phyloP scores from a whole-genome alignment of 1,140 invertebrate genomes.

The Macrocentrus cingulum region DNA sequence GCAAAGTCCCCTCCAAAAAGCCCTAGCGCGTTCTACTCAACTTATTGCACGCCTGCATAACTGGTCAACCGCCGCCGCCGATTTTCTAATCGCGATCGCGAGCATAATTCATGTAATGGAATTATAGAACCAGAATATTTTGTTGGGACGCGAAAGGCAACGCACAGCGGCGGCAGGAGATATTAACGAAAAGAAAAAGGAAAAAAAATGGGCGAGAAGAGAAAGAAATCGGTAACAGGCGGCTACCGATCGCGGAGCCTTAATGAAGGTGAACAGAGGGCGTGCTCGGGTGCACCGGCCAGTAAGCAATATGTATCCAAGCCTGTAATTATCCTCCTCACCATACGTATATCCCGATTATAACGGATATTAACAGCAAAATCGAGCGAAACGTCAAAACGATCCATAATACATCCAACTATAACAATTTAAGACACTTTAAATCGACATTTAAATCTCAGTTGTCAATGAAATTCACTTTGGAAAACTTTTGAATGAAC shows the following conservation, averaged over 20 bases:
- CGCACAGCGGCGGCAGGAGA: too few species aligned
- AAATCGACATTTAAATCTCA: too few species aligned
- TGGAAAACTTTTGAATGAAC: too few species aligned
- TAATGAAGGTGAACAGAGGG: conserved; percentile 58
- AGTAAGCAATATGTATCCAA: conserved; percentile 54
- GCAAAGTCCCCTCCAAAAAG: too few species aligned
- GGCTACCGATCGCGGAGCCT: conserved; percentile 44
- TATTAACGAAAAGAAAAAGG: conserved; percentile 13
- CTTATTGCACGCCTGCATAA: too few species aligned
- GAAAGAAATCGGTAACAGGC: conserved; percentile 45
- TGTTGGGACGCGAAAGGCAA: too few species aligned
- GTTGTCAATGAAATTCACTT: too few species aligned
- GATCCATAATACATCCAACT: not conserved
- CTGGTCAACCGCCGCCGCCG: too few species aligned
- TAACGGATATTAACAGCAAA: conserved; percentile 17
- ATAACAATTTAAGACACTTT: not conserved
- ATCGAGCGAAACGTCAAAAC: conserved; percentile 7
- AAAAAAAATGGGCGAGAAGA: conserved; percentile 14
- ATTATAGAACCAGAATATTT: too few species aligned
- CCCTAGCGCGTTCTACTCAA: too few species aligned
- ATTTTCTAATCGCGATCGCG: too few species aligned
- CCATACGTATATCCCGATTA: conserved; percentile 33
- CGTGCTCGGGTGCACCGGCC: conserved; percentile 52
- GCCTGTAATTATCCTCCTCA: conserved; percentile 53
- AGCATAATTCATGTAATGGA: too few species aligned